These are phyloP conservation scores for Coranthus polyacanthus DNA, from an alignment of 2,797 vertebrate genomes.

Conservation along the genomic window DNA sequence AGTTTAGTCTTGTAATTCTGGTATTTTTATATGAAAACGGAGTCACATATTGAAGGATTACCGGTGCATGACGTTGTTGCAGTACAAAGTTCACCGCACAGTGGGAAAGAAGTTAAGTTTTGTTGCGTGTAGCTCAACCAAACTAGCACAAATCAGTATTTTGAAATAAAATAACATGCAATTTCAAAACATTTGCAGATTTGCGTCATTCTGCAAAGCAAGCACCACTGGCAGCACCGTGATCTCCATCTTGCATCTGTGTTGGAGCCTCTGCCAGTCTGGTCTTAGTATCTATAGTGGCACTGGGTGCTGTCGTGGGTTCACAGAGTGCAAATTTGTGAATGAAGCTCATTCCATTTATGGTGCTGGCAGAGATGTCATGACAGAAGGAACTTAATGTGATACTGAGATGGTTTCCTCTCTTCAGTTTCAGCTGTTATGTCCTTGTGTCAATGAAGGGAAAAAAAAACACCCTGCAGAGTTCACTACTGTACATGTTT, in stretches of 20 bases:
- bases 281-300: constrained; percentile 14
- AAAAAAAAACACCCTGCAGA: constrained; percentile 24
- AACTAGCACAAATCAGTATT: too few species aligned
- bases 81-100: not conserved
- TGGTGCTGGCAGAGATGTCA: constrained; percentile 54
- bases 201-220: too few species aligned
- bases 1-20: too few species aligned
- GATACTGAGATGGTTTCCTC: constrained; percentile 57
- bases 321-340: constrained; percentile 73
- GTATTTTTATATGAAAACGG: too few species aligned
- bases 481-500: not conserved
- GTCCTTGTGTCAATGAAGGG: constrained; percentile 46
- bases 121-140: too few species aligned
- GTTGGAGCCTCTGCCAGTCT: constrained; percentile 13
- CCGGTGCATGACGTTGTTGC: too few species aligned
- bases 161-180: too few species aligned
- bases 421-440: constrained; percentile 44
- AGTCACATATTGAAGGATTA: too few species aligned
- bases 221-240: too few species aligned
- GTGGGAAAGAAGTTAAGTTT: too few species aligned
- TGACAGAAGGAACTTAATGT: constrained; percentile 56
- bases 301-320: constrained; percentile 21
- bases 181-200: too few species aligned
- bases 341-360: constrained; percentile 78
- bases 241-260: not conserved